Percentiles rank a stretch among this genome's conserved stretches.
Conservation (phyloP, 2,113 vertebrate species). For the Chunga burmeisteri region DNA sequence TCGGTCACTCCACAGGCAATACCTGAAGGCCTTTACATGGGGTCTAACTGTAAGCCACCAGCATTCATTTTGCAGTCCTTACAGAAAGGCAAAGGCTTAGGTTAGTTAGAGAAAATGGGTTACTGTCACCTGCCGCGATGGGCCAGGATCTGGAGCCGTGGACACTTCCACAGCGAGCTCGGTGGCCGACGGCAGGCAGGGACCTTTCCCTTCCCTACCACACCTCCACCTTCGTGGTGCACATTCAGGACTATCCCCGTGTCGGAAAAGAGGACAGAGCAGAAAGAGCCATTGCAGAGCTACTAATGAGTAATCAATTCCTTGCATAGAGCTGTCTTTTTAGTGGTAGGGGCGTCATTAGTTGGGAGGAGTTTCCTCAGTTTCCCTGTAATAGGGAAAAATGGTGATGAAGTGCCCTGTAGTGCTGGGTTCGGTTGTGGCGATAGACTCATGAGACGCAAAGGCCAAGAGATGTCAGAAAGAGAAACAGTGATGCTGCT, state of each 20-base stretch:
- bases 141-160: background rate
- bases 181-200: fast-evolving
- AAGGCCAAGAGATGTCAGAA: background rate
- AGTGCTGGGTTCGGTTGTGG: background rate
- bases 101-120: background rate
- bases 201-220: background rate
- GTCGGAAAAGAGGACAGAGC: background rate
- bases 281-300: background rate
- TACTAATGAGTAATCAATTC: background rate
- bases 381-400: background rate
- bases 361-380: background rate
- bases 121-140: background rate
- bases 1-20: background rate
- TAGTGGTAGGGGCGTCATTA: background rate
- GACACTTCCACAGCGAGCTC: background rate
- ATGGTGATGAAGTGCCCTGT: background rate
- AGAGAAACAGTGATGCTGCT: background rate
- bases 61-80: background rate
- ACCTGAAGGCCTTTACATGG: background rate
- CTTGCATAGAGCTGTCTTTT: background rate
- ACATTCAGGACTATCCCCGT: background rate
- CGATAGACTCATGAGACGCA: background rate
- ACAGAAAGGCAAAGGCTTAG: background rate
- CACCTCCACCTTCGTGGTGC: background rate
- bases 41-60: background rate